Percentiles rank a stretch among this genome's conserved stretches.
Evolutionary conservation across 1,140 invertebrate species (phyloP).

Genomic region (Mya arenaria): DNA sequence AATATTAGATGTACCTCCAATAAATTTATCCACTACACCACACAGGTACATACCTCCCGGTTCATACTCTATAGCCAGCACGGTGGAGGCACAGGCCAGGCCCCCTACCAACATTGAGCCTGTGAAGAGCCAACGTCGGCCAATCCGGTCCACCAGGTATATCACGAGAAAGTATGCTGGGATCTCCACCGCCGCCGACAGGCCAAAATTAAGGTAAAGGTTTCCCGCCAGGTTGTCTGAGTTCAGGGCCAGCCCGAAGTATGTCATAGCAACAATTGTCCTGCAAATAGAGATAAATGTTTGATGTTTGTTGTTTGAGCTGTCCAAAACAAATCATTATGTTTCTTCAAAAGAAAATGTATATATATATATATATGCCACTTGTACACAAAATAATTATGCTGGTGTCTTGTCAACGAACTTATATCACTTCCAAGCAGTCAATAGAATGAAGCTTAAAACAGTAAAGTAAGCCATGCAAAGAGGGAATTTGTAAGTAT

Average conservation of each 20-base stretch:
- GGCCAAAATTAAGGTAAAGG: constrained; percentile 70
- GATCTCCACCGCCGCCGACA: constrained; percentile 87
- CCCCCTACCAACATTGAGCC: constrained; percentile 55
- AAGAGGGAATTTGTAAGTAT: no score
- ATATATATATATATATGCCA: no score
- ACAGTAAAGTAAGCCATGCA: no score
- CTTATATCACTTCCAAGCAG: no score
- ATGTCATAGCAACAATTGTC: constrained; percentile 86
- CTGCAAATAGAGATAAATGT: constrained; percentile 73
- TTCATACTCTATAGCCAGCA: constrained; percentile 41
- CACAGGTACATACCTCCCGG: no score
- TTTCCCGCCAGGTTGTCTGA: constrained; percentile 59
- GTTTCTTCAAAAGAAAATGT: no score
- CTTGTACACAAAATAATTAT: no score
- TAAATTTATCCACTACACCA: no score
- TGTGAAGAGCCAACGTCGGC: constrained; percentile 47
- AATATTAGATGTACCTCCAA: no score
- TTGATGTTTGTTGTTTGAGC: no score
- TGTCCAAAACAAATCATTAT: not conserved
- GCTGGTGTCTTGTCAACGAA: no score
- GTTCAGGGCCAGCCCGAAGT: constrained; percentile 85
- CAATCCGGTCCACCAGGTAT: constrained; percentile 46
- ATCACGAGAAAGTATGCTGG: constrained; percentile 82
- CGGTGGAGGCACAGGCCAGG: constrained; percentile 37
- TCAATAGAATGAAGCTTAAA: no score